These are phyloP conservation scores for Tachysurus vachellii DNA, from an alignment of 2,113 vertebrate genomes.

Conservation along the genomic window DNA sequence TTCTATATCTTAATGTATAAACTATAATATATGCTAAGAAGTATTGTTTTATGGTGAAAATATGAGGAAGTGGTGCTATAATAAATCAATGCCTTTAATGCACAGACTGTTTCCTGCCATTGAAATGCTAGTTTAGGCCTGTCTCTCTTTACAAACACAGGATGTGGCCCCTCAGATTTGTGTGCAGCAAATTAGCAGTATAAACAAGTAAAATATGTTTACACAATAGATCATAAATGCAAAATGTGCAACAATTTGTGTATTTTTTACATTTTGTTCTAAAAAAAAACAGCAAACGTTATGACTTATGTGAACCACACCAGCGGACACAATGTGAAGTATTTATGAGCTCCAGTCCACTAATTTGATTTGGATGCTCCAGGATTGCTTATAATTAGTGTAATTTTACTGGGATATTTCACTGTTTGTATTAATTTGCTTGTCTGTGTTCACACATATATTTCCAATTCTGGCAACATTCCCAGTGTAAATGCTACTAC, in stretches of 20 bases:
- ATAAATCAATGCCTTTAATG: neutral
- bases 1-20: neutral
- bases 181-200: slow-evolving; percentile 31
- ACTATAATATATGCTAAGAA: slow-evolving; percentile 25
- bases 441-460: neutral
- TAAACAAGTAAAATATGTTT: slow-evolving; percentile 1
- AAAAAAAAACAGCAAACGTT: neutral
- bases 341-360: neutral
- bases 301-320: neutral
- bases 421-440: neutral
- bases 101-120: slow-evolving; percentile 65
- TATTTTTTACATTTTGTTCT: neutral
- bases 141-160: slow-evolving; percentile 66
- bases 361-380: neutral
- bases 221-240: neutral
- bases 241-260: neutral
- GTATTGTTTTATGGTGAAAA: slow-evolving; percentile 2
- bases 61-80: neutral
- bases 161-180: slow-evolving; percentile 58
- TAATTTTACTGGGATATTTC: neutral
- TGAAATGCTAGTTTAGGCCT: slow-evolving; percentile 52
- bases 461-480: neutral
- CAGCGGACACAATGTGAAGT: neutral
- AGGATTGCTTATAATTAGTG: neutral
- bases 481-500: neutral